A percentile compares a stretch with the other conserved stretches of the same genome.
Conservation (phyloP, 2,888 invertebrate genomes). For the Acutogordius australiensis region DNA sequence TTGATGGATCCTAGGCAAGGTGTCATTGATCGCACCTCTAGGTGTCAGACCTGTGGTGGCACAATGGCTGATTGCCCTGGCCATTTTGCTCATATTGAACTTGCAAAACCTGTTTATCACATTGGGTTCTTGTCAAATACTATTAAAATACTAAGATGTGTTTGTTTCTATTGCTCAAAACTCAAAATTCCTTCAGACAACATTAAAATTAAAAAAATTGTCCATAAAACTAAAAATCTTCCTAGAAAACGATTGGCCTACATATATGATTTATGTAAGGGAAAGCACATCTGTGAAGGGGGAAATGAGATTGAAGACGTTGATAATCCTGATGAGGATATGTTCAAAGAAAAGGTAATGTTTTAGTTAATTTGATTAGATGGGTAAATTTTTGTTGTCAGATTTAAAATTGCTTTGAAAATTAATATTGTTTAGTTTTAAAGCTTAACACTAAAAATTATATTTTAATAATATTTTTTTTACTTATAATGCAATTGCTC, state of each 20-base stretch:
- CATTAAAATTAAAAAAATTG: slow-evolving; percentile 68
- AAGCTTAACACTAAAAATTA: too few species aligned
- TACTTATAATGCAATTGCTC: too few species aligned
- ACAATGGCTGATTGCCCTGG: slow-evolving; percentile 97
- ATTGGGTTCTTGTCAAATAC: slow-evolving; percentile 87
- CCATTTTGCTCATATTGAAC: slow-evolving; percentile 90
- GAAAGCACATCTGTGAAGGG: slow-evolving; percentile 87
- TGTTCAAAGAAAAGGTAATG: not conserved
- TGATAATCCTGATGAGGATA: slow-evolving; percentile 24
- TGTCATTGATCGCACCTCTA: slow-evolving; percentile 51
- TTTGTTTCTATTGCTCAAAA: slow-evolving; percentile 94
- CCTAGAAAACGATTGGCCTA: slow-evolving; percentile 69
- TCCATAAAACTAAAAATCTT: slow-evolving; percentile 79
- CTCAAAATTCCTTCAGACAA: slow-evolving; percentile 69
- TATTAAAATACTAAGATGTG: slow-evolving; percentile 83
- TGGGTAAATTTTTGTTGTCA: too few species aligned
- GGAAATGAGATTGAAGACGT: slow-evolving; percentile 69
- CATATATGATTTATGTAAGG: slow-evolving; percentile 88
- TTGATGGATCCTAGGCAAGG: slow-evolving; percentile 98
- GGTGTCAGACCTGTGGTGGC: slow-evolving; percentile 46
- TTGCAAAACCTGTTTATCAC: slow-evolving; percentile 92
- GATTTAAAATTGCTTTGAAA: too few species aligned
- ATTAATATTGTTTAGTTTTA: too few species aligned
- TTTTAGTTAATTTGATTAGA: too few species aligned
- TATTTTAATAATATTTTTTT: too few species aligned